A percentile compares a stretch with the other conserved stretches of the same genome.
phyloP scores from a whole-genome alignment of 92 coral and sea anemone genomes.

The Porites cylindrica region DNA sequence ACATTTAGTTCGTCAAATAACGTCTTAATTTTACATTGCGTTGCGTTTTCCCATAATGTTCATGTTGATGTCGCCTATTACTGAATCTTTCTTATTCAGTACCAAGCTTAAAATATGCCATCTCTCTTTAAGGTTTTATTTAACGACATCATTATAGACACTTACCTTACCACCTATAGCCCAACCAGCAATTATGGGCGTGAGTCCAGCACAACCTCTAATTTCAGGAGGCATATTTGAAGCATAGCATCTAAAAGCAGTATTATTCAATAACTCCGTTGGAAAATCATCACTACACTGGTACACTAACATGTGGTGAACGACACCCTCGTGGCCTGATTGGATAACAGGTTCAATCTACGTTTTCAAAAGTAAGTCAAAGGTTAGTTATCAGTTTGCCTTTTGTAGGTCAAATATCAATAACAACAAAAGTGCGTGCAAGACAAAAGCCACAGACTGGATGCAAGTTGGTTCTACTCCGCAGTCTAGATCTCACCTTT shows the following conservation, averaged over 20 bases:
- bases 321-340: slow-evolving; percentile 68
- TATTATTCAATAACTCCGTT: slow-evolving; percentile 26
- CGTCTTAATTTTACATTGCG: too few relatives aligned
- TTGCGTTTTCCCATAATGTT: too few relatives aligned
- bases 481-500: neutral
- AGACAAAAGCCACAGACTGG: too few relatives aligned
- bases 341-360: slow-evolving; percentile 65
- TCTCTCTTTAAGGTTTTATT: too few relatives aligned
- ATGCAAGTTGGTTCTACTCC: too few relatives aligned
- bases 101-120: too few relatives aligned
- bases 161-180: slow-evolving; percentile 74
- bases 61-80: too few relatives aligned
- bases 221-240: slow-evolving; percentile 57
- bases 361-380: neutral
- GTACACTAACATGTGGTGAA: slow-evolving; percentile 71
- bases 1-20: too few relatives aligned
- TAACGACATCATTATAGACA: neutral
- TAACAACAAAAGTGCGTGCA: neutral
- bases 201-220: slow-evolving; percentile 18
- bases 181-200: slow-evolving; percentile 61
- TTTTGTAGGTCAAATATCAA: neutral
- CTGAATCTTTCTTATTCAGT: too few relatives aligned
- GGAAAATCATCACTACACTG: slow-evolving; percentile 60
- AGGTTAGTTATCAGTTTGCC: neutral
- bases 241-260: slow-evolving; percentile 19